These are phyloP conservation scores for Zapus hudsonius DNA, from an alignment of 2,113 vertebrate genomes.

Conservation along the genomic window DNA sequence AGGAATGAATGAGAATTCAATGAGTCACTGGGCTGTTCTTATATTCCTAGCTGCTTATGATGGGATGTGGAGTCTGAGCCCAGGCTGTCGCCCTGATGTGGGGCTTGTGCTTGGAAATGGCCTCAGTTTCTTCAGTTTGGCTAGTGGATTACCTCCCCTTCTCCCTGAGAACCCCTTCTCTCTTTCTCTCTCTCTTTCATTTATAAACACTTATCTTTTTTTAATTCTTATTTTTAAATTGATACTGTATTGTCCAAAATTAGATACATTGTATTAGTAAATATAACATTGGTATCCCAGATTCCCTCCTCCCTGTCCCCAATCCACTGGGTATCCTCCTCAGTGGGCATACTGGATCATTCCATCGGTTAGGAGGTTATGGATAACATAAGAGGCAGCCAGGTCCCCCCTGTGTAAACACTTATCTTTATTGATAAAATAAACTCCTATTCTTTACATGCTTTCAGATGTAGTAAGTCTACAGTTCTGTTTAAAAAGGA, in stretches of 20 bases:
- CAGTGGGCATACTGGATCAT: too few species aligned
- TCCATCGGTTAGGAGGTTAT: too few species aligned
- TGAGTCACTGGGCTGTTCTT: background rate
- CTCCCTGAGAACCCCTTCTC: background rate
- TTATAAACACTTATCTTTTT: conserved; percentile 82
- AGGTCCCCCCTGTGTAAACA: too few species aligned
- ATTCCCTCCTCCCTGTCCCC: too few species aligned
- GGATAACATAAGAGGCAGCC: too few species aligned
- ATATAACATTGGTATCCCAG: too few species aligned
- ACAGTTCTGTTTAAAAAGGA: conserved; percentile 80
- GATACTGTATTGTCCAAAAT: too few species aligned
- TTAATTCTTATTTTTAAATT: too few species aligned
- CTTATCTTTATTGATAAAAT: conserved; percentile 87
- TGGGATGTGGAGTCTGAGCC: background rate
- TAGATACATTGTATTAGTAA: too few species aligned
- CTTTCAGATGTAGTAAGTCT: conserved; percentile 74
- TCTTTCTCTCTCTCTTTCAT: too few species aligned
- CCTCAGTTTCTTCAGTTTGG: background rate
- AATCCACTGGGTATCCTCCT: too few species aligned
- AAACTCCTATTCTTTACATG: conserved; percentile 81
- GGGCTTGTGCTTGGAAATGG: background rate
- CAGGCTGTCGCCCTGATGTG: background rate
- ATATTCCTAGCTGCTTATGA: background rate
- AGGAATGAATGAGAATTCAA: background rate
- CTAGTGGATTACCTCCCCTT: background rate